Conservation (phyloP, 1,140 invertebrate species). For the Caerostris darwini region DNA sequence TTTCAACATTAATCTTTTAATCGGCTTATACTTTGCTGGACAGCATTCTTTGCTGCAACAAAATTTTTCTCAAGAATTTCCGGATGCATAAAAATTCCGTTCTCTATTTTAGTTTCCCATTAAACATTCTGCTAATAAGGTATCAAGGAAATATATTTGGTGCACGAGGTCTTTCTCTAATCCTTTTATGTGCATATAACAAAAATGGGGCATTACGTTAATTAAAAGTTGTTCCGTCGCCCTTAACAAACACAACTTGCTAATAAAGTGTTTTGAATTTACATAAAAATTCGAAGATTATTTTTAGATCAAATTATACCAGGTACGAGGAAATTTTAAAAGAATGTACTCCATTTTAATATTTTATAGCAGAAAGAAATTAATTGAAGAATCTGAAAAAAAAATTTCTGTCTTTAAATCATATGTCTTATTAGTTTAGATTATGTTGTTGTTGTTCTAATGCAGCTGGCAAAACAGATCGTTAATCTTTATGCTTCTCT, state of each 20-base stretch:
- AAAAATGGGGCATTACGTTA: neutral
- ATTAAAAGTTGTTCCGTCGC: too few relatives aligned
- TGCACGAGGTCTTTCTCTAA: neutral
- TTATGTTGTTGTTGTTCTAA: too few relatives aligned
- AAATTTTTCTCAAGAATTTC: neutral
- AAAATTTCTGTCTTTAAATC: too few relatives aligned
- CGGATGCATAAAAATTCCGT: neutral
- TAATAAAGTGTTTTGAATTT: neutral
- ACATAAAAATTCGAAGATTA: too few relatives aligned
- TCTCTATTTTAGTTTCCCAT: neutral
- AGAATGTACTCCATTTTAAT: too few relatives aligned
- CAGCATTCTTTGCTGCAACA: neutral
- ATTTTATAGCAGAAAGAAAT: too few relatives aligned
- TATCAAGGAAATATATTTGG: neutral
- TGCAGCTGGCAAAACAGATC: too few relatives aligned
- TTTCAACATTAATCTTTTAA: constrained; percentile 13
- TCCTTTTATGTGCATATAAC: neutral
- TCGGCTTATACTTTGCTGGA: neutral
- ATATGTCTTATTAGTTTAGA: too few relatives aligned
- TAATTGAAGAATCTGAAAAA: too few relatives aligned
- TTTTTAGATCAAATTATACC: too few relatives aligned
- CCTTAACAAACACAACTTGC: neutral
- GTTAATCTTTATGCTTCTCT: too few relatives aligned
- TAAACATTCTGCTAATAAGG: neutral
- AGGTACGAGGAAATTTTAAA: too few relatives aligned